A percentile compares a stretch with the other conserved stretches of the same genome.
phyloP scores from a whole-genome alignment of 2,888 invertebrate species.

The Rapana venosa region DNA sequence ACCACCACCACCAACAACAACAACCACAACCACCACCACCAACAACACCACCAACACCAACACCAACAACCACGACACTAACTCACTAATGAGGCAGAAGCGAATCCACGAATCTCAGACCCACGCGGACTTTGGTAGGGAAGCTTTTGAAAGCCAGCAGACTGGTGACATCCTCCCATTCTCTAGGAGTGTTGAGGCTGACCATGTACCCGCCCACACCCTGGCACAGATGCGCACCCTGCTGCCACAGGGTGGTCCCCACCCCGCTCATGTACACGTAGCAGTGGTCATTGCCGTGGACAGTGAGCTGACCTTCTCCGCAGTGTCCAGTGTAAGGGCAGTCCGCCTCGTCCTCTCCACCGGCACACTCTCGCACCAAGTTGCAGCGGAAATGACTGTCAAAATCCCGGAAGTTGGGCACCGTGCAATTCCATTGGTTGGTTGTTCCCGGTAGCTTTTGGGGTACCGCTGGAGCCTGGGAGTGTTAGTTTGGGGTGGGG shows the following conservation, averaged over 20 bases:
- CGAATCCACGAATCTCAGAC: neutral
- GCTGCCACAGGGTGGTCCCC: neutral
- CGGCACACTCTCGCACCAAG: neutral
- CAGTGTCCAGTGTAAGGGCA: neutral
- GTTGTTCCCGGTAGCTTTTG: neutral
- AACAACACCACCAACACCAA: too few relatives aligned
- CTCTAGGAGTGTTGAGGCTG: slow-evolving; percentile 20
- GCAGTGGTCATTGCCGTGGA: neutral
- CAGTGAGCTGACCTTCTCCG: neutral
- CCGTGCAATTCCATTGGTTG: neutral
- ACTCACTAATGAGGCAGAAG: neutral
- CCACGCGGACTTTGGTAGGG: neutral
- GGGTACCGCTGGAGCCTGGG: neutral
- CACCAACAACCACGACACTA: neutral
- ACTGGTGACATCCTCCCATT: neutral
- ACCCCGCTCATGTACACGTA: neutral
- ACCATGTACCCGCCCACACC: neutral
- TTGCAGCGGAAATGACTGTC: neutral
- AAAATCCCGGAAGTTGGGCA: neutral
- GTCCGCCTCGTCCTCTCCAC: neutral
- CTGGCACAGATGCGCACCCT: neutral
- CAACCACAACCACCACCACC: too few relatives aligned
- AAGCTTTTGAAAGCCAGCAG: neutral
- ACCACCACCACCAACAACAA: neutral
- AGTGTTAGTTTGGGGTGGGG: neutral